These are phyloP conservation scores for Lethenteron camtschaticum DNA, from an alignment of 2,113 vertebrate species.

Conservation along the genomic window DNA sequence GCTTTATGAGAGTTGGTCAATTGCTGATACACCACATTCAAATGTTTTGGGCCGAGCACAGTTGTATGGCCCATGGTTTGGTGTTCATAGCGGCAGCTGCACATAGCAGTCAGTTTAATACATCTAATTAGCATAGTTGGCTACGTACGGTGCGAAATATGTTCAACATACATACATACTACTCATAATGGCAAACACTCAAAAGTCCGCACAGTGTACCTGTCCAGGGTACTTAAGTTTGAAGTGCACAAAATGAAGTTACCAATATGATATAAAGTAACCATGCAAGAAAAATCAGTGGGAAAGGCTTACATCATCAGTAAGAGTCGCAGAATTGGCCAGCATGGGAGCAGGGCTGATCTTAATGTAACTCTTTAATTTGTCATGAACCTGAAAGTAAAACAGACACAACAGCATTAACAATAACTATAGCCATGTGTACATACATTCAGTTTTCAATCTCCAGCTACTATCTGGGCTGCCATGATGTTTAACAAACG, in stretches of 20 bases:
- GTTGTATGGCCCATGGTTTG: background rate
- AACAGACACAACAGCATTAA: no score
- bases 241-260: background rate
- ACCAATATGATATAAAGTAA: background rate
- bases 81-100: background rate
- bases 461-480: no score
- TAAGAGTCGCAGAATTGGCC: background rate
- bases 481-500: no score
- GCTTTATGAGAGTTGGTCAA: background rate
- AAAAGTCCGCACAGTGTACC: background rate
- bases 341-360: background rate
- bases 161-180: constrained; percentile 1
- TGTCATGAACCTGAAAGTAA: background rate
- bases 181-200: background rate
- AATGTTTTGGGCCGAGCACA: background rate
- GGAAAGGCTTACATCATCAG: constrained; percentile 2
- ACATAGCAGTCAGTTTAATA: background rate
- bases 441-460: no score
- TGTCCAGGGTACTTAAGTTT: background rate
- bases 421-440: no score
- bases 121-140: background rate
- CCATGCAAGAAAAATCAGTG: background rate
- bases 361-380: constrained; percentile 2
- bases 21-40: background rate
- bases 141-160: background rate